These are phyloP conservation scores for Lochmaea capreae DNA, from an alignment of 2,888 invertebrate genomes.

Conservation along the genomic window DNA sequence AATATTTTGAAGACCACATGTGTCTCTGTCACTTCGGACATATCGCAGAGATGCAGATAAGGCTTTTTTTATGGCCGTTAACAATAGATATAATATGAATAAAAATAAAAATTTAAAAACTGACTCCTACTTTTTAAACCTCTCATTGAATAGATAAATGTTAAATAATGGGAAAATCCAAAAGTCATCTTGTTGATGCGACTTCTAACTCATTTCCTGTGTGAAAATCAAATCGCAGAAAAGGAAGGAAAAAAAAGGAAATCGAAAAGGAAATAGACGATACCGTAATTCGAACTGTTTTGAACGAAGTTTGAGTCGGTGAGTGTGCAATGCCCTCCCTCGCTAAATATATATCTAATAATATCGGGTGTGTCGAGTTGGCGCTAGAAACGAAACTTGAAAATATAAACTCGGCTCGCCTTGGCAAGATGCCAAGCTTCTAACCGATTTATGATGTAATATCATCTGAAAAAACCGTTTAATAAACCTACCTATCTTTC, in stretches of 20 bases:
- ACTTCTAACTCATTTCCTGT: constrained; percentile 8
- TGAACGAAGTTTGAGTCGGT: not conserved
- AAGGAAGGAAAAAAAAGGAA: constrained; percentile 3
- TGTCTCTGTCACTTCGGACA: constrained; percentile 24
- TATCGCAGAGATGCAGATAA: constrained; percentile 11
- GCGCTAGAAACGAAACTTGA: not conserved
- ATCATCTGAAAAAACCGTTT: constrained; percentile 2
- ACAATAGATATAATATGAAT: not conserved
- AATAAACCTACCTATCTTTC: not conserved
- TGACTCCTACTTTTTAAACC: not conserved
- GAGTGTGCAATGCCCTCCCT: not conserved
- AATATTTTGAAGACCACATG: constrained; percentile 27
- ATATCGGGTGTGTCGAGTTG: constrained; percentile 20
- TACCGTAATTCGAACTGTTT: constrained; percentile 6
- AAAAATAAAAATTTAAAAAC: not conserved
- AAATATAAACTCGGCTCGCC: not conserved
- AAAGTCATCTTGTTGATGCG: constrained; percentile 9
- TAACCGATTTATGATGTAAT: constrained; percentile 13
- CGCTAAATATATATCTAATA: constrained; percentile 20
- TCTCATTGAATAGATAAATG: not conserved
- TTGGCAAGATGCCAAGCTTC: constrained; percentile 15
- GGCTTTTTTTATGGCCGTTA: constrained; percentile 4
- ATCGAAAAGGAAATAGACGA: constrained; percentile 15
- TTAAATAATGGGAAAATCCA: not conserved
- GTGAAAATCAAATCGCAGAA: constrained; percentile 14